phyloP scores from a whole-genome alignment of 2,888 invertebrate species.

The Apoda limacodes region DNA sequence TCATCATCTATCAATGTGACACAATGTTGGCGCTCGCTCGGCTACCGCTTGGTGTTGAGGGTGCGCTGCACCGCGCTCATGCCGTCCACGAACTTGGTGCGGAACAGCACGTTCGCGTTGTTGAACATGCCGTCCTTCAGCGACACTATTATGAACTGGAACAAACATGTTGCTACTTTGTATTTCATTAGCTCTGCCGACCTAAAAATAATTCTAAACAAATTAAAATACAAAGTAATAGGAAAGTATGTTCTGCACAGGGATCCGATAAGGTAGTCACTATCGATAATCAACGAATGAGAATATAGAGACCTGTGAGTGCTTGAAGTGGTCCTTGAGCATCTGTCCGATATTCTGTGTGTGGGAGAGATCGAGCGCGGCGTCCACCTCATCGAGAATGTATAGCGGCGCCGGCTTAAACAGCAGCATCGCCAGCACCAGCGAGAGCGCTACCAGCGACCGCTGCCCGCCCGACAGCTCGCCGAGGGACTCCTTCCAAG shows the following conservation, averaged over 20 bases:
- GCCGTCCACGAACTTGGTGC: constrained; percentile 95
- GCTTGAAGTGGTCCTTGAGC: constrained; percentile 88
- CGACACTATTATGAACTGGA: constrained; percentile 97
- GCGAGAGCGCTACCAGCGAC: constrained; percentile 94
- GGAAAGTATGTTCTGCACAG: no score
- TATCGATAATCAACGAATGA: constrained; percentile 22
- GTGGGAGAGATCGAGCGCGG: constrained; percentile 96
- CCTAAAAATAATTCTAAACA: no score
- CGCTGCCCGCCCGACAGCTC: constrained; percentile 98
- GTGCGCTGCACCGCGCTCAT: constrained; percentile 88
- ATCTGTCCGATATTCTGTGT: constrained; percentile 99
- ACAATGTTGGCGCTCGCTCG: background rate
- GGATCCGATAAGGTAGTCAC: no score
- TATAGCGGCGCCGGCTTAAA: constrained; percentile 99
- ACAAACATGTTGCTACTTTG: no score
- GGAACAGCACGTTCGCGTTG: constrained; percentile 97
- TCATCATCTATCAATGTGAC: background rate
- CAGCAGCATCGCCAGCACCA: constrained; percentile 95
- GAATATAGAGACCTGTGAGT: constrained; percentile 79
- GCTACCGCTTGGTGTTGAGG: constrained; percentile 32
- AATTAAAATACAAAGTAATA: no score
- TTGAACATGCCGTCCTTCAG: constrained; percentile 99
- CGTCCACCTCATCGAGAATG: constrained; percentile 99
- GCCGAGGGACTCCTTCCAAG: constrained; percentile 96
- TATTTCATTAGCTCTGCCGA: no score